Percentiles rank a stretch among this genome's conserved stretches.
These are phyloP conservation scores for Ophion obscuratus DNA, from an alignment of 2,888 invertebrate genomes.

Conservation along the genomic window DNA sequence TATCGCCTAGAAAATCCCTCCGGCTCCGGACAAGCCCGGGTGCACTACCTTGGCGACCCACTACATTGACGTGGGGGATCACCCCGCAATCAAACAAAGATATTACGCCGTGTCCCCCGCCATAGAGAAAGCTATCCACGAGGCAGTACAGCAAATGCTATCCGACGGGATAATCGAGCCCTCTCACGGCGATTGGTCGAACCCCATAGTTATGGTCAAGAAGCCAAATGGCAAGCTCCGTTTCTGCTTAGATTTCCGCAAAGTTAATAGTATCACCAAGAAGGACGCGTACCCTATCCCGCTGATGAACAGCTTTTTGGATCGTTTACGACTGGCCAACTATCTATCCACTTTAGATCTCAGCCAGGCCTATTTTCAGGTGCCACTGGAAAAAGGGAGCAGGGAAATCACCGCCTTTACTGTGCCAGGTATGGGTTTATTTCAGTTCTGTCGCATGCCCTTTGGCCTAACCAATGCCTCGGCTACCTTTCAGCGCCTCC, in stretches of 20 bases:
- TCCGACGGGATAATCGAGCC: constrained; percentile 1
- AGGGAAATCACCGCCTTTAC: too few relatives aligned
- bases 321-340: constrained; percentile 68
- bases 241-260: constrained; percentile 31
- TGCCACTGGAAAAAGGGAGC: too few relatives aligned
- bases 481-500: constrained; percentile 74
- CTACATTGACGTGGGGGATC: constrained; percentile 11
- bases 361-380: too few relatives aligned
- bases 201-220: constrained; percentile 32
- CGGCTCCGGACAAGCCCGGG: background rate
- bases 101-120: constrained; percentile 5
- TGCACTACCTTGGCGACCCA: background rate
- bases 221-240: constrained; percentile 8
- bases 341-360: constrained; percentile 70
- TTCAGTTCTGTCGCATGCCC: constrained; percentile 69
- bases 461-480: constrained; percentile 73
- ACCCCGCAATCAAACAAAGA: constrained; percentile 11
- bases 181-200: background rate
- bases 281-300: constrained; percentile 36
- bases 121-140: background rate
- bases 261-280: constrained; percentile 72
- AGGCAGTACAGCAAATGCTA: constrained; percentile 9
- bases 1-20: background rate
- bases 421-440: too few relatives aligned
- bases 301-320: constrained; percentile 69